phyloP scores from a whole-genome alignment of 2,113 vertebrate species.

The Coregonus clupeaformis region DNA sequence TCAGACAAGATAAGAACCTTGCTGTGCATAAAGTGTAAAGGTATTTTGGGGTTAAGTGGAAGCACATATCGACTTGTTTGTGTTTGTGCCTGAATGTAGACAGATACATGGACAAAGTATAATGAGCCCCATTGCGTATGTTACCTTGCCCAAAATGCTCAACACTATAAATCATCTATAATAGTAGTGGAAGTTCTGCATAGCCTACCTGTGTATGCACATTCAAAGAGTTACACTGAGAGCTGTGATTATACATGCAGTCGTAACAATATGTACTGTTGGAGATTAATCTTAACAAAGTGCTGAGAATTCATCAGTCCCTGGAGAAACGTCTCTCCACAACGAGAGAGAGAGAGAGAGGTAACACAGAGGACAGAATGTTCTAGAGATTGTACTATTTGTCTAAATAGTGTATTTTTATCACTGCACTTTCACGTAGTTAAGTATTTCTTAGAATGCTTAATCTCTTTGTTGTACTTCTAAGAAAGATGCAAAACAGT shows the following conservation, averaged over 20 bases:
- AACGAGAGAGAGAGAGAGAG: slow-evolving; percentile 39
- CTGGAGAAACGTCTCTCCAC: slow-evolving; percentile 65
- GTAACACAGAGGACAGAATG: slow-evolving; percentile 67
- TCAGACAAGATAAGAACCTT: too few species aligned
- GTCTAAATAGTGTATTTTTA: slow-evolving; percentile 65
- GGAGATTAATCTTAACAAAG: slow-evolving; percentile 69
- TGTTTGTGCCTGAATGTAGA: not conserved
- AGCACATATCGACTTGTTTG: not conserved
- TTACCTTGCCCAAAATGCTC: slow-evolving; percentile 46
- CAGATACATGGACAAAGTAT: not conserved
- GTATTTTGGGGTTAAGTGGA: too few species aligned
- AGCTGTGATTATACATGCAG: slow-evolving; percentile 66
- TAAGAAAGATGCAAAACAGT: slow-evolving; percentile 60
- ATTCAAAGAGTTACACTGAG: too few species aligned
- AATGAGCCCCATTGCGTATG: not conserved
- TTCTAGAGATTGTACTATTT: slow-evolving; percentile 35
- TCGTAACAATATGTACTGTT: slow-evolving; percentile 44
- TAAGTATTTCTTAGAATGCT: slow-evolving; percentile 56
- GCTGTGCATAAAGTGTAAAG: too few species aligned
- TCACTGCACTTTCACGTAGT: slow-evolving; percentile 51
- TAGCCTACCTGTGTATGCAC: slow-evolving; percentile 42
- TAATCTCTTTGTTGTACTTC: slow-evolving; percentile 56
- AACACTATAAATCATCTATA: slow-evolving; percentile 58
- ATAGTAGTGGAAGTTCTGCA: slow-evolving; percentile 50
- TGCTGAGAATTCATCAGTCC: slow-evolving; percentile 51